A percentile compares a stretch with the other conserved stretches of the same genome.
Evolutionary conservation across 2,888 invertebrate genomes (phyloP).

Genomic region (Lasioglossum vierecki): DNA sequence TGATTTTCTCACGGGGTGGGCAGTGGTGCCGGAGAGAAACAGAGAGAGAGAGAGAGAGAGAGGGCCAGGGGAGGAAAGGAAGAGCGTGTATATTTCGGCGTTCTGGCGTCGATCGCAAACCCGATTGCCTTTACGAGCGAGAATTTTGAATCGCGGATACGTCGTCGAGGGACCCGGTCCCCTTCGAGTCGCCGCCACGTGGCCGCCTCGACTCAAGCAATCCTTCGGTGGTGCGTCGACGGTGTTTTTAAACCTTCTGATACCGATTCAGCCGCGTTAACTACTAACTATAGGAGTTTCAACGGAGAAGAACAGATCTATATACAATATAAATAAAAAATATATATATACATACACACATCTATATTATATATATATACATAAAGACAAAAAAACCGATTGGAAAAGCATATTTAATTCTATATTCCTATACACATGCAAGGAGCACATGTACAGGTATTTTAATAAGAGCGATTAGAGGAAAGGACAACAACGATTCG

Average conservation of each 20-base stretch:
- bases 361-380: conserved; percentile 65
- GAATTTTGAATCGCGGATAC: conserved; percentile 7
- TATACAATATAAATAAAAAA: conserved; percentile 51
- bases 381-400: conserved; percentile 61
- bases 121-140: conserved; percentile 2
- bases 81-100: conserved; percentile 6
- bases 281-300: conserved; percentile 49
- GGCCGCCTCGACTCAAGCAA: conserved; percentile 63
- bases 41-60: neutral
- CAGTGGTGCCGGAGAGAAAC: neutral
- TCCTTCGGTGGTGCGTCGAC: conserved; percentile 53
- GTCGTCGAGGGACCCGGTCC: conserved; percentile 24
- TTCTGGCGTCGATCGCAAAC: conserved; percentile 12
- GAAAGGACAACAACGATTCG: neutral
- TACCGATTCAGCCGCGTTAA: conserved; percentile 50
- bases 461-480: conserved; percentile 63
- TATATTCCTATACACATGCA: conserved; percentile 72
- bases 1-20: neutral
- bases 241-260: conserved; percentile 60
- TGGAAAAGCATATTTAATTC: conserved; percentile 70
- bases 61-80: neutral
- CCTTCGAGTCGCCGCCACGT: conserved; percentile 50
- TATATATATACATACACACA: conserved; percentile 61
- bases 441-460: conserved; percentile 72
- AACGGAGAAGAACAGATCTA: conserved; percentile 46